Evolutionary conservation across 2,113 vertebrate genomes (phyloP).

Genomic region (Stigmatopora nigra): DNA sequence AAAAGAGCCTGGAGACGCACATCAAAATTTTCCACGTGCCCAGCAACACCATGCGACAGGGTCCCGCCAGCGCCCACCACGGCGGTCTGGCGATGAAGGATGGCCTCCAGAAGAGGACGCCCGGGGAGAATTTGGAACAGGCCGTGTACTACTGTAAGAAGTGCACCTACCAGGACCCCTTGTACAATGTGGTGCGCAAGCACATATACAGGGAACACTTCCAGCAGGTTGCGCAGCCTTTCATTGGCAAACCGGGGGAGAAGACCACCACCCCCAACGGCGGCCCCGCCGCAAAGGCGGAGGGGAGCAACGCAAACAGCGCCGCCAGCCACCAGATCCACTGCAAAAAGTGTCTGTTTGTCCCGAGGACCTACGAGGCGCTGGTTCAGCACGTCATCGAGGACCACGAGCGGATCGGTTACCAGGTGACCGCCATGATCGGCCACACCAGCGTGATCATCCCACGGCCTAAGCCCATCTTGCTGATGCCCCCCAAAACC

Average conservation of each 20-base stretch:
- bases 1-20: slow-evolving; percentile 98
- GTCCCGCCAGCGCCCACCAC: slow-evolving; percentile 42
- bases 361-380: slow-evolving; percentile 93
- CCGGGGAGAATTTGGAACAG: slow-evolving; percentile 90
- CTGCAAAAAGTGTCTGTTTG: slow-evolving; percentile 97
- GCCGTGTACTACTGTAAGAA: slow-evolving; percentile 99
- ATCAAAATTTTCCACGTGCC: slow-evolving; percentile 99
- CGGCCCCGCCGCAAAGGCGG: slow-evolving; percentile 60
- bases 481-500: slow-evolving; percentile 85
- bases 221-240: slow-evolving; percentile 93
- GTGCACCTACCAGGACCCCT: slow-evolving; percentile 98
- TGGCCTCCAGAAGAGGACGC: slow-evolving; percentile 79
- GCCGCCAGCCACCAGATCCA: slow-evolving; percentile 74
- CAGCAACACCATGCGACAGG: slow-evolving; percentile 74
- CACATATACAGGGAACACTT: slow-evolving; percentile 99
- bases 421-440: slow-evolving; percentile 98
- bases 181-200: slow-evolving; percentile 97
- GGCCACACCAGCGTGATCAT: slow-evolving; percentile 96
- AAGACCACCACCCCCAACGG: slow-evolving; percentile 70
- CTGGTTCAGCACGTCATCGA: slow-evolving; percentile 97
- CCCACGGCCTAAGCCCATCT: slow-evolving; percentile 85
- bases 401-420: slow-evolving; percentile 94
- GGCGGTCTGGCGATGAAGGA: slow-evolving; percentile 80
- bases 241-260: slow-evolving; percentile 87
- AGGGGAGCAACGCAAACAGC: slow-evolving; percentile 39